These are phyloP conservation scores for Romanogobio albipinnatus DNA, from an alignment of 2,113 vertebrate species.

Conservation along the genomic window DNA sequence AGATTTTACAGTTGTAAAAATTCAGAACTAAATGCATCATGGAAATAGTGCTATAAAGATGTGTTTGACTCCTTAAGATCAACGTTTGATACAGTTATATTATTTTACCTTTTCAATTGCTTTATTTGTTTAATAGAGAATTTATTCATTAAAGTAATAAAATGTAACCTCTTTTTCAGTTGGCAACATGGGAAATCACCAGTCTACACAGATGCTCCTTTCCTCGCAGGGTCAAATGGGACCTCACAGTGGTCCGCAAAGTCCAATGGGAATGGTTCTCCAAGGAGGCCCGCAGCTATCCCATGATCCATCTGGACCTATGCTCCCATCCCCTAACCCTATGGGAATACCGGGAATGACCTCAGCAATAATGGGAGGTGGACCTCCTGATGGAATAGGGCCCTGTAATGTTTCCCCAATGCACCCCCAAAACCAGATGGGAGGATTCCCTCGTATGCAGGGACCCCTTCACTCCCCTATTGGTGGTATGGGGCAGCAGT, in stretches of 20 bases:
- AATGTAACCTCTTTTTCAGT: constrained; percentile 34
- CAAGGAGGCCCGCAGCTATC: constrained; percentile 89
- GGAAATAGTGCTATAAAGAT: not conserved
- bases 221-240: constrained; percentile 80
- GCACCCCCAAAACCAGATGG: constrained; percentile 83
- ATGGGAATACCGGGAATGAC: constrained; percentile 88
- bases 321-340: constrained; percentile 88
- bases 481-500: constrained; percentile 75
- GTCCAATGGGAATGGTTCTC: constrained; percentile 88
- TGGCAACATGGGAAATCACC: constrained; percentile 83
- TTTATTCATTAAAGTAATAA: not conserved
- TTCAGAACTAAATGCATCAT: not conserved
- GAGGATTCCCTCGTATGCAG: constrained; percentile 78
- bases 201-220: constrained; percentile 83
- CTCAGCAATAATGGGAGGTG: constrained; percentile 80
- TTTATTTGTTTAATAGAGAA: not conserved
- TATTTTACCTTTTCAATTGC: not conserved
- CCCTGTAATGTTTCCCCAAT: constrained; percentile 84
- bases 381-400: constrained; percentile 80
- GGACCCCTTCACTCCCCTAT: constrained; percentile 76
- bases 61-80: not conserved
- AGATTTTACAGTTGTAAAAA: constrained; percentile 16
- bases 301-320: constrained; percentile 83
- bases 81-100: not conserved
- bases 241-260: constrained; percentile 82